These are phyloP conservation scores for Aphis gossypii DNA, from an alignment of 1,140 invertebrate genomes.

Conservation along the genomic window DNA sequence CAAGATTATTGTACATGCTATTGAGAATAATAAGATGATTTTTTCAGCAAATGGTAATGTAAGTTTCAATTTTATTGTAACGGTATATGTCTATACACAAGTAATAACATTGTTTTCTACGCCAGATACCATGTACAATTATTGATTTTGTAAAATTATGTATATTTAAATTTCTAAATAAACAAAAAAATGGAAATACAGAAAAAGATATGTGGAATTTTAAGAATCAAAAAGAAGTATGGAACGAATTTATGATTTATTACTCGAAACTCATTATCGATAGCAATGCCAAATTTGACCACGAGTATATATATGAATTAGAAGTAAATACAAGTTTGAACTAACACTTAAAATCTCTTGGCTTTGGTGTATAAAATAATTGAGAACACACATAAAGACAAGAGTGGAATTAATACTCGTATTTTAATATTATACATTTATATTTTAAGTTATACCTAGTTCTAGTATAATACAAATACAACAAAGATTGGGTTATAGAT, in stretches of 20 bases:
- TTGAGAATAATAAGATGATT: conserved; percentile 66
- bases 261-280: conserved; percentile 10
- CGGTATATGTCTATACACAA: not conserved
- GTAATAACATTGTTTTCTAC: not conserved
- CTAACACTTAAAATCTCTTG: not conserved
- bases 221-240: not conserved
- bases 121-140: conserved; percentile 10
- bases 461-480: not conserved
- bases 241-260: conserved; percentile 33
- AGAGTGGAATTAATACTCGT: not conserved
- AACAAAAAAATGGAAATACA: not conserved
- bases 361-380: not conserved
- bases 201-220: not conserved
- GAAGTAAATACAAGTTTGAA: conserved; percentile 35
- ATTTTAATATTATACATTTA: not conserved
- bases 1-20: conserved; percentile 74
- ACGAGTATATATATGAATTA: conserved; percentile 20
- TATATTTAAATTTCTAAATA: not conserved
- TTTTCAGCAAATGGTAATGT: conserved; percentile 32
- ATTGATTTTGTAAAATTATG: not conserved
- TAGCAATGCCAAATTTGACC: not conserved
- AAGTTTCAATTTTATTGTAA: not conserved
- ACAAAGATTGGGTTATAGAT: not conserved
- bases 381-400: not conserved
- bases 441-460: not conserved